Conservation (phyloP, 2,113 vertebrate genomes). For the Lepisosteus osseus region DNA sequence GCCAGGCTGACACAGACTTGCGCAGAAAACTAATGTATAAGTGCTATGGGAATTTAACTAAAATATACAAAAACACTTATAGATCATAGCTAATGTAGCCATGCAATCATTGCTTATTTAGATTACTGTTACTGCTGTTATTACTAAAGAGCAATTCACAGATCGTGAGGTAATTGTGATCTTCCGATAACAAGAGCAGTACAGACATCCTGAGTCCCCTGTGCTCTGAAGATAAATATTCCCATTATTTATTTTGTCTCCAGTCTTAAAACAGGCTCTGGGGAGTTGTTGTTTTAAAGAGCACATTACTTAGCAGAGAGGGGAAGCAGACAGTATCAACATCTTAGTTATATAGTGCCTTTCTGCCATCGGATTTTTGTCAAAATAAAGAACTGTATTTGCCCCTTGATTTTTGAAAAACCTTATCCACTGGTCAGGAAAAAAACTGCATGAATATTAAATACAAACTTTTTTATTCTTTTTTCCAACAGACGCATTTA, state of each 20-base stretch:
- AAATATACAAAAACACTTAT: conserved; percentile 11
- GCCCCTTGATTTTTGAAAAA: conserved; percentile 24
- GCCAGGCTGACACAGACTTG: not conserved
- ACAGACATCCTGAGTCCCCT: conserved; percentile 42
- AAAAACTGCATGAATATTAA: conserved; percentile 27
- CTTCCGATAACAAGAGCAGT: conserved; percentile 36
- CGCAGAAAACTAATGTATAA: conserved; percentile 8
- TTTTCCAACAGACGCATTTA: conserved; percentile 85
- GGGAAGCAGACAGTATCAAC: conserved; percentile 26
- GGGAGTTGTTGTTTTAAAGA: conserved; percentile 25
- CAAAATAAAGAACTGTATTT: conserved; percentile 22
- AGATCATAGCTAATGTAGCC: conserved; percentile 21
- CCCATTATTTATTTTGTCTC: conserved; percentile 48
- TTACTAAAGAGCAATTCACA: conserved; percentile 34
- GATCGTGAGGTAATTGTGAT: conserved; percentile 29
- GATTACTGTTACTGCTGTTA: conserved; percentile 38
- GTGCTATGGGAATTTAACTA: conserved; percentile 1
- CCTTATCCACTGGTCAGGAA: conserved; percentile 1
- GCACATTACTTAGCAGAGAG: conserved; percentile 26
- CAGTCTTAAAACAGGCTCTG: conserved; percentile 13
- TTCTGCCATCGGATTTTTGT: not conserved
- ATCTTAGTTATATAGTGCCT: not conserved
- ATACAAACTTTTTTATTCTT: conserved; percentile 20
- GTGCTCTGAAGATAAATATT: conserved; percentile 41
- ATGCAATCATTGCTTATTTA: conserved; percentile 34